These are phyloP conservation scores for Drosophila mettleri DNA, from an alignment of 2,888 invertebrate genomes.

Conservation along the genomic window DNA sequence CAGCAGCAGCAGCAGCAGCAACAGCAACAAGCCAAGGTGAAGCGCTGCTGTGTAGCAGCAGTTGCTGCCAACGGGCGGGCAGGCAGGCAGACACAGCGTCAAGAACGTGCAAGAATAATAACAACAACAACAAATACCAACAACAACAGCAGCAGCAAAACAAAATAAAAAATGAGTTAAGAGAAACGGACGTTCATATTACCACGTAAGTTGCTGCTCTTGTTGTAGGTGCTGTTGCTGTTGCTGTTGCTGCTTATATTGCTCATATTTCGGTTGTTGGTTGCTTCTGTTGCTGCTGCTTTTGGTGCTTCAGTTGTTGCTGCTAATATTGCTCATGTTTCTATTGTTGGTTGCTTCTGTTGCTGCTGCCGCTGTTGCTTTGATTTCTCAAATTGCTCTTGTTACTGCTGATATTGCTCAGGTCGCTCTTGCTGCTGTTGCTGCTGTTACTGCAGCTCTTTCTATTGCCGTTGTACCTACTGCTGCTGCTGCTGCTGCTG, in stretches of 20 bases:
- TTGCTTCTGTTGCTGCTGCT: not conserved
- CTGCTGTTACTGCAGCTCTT: not conserved
- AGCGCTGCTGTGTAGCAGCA: conserved; percentile 33
- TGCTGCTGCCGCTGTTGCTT: not conserved
- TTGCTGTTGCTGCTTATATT: not conserved
- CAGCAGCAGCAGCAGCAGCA: conserved; percentile 47
- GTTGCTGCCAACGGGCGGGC: conserved; percentile 10
- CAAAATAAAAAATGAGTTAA: conserved; percentile 75
- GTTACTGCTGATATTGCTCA: not conserved
- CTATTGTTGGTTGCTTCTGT: conserved; percentile 12
- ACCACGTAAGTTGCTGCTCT: conserved; percentile 42
- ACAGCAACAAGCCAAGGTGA: conserved; percentile 71
- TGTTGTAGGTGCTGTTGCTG: conserved; percentile 2
- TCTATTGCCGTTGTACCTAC: not conserved
- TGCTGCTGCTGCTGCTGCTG: not conserved
- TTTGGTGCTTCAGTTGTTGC: conserved; percentile 13
- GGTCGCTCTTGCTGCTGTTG: not conserved
- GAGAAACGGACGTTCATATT: conserved; percentile 72
- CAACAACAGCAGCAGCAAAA: conserved; percentile 35
- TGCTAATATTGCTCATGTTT: not conserved
- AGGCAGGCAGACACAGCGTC: conserved; percentile 44
- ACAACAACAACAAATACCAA: conserved; percentile 30
- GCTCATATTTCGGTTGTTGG: conserved; percentile 8
- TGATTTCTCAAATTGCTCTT: not conserved
- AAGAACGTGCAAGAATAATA: conserved; percentile 68